These are phyloP conservation scores for Ficedula albicollis DNA, from an alignment of 2,797 vertebrate species.

Conservation along the genomic window DNA sequence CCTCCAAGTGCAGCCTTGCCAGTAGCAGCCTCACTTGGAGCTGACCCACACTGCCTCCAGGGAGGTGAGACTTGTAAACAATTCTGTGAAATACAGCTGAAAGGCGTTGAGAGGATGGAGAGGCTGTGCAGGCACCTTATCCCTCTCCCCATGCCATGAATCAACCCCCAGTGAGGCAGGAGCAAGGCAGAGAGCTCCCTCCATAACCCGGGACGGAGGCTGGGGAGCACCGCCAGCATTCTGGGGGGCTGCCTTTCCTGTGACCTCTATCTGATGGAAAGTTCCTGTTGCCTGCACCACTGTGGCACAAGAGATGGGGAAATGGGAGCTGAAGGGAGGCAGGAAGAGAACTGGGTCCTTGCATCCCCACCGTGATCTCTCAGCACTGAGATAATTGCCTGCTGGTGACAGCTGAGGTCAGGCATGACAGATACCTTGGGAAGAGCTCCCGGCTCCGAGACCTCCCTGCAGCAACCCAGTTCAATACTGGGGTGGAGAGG, in stretches of 20 bases:
- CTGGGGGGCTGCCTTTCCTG: background rate
- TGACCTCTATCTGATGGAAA: fast-evolving
- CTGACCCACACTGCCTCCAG: background rate
- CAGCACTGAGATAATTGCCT: conserved; percentile 56
- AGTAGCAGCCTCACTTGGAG: background rate
- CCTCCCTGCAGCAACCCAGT: background rate
- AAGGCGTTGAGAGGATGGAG: background rate
- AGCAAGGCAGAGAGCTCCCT: background rate
- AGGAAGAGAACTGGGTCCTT: background rate
- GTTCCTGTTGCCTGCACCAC: background rate
- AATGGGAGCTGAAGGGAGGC: background rate
- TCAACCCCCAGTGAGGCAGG: background rate
- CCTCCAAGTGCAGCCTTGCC: fast-evolving
- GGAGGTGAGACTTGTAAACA: background rate
- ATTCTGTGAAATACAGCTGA: background rate
- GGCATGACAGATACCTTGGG: conserved; percentile 36
- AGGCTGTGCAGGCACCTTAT: background rate
- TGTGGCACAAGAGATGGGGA: background rate
- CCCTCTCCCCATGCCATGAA: background rate
- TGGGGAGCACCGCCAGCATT: background rate
- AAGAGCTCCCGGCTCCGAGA: background rate
- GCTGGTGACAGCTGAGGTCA: conserved; percentile 62
- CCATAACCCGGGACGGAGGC: background rate
- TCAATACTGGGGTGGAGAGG: background rate
- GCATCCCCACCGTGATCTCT: background rate